Percentiles rank a stretch among this genome's conserved stretches.
phyloP scores from a whole-genome alignment of 2,113 vertebrate species.

The Neodontobutis hainanensis region DNA sequence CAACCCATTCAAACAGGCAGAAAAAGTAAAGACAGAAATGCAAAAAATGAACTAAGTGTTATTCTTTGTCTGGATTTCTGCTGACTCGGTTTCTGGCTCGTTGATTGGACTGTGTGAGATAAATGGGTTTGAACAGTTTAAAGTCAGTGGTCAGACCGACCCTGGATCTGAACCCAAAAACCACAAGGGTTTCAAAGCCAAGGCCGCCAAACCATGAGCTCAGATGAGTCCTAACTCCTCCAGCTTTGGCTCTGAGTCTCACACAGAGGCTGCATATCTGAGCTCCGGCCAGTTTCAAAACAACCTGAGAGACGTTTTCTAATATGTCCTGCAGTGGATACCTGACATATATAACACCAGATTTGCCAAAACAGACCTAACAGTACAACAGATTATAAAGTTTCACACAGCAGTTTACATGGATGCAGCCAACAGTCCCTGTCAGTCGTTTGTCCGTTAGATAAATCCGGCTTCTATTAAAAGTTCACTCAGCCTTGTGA shows the following conservation, averaged over 20 bases:
- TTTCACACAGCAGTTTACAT: background rate
- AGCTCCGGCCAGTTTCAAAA: no score
- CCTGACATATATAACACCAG: no score
- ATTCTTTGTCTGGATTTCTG: constrained; percentile 38
- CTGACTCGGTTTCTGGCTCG: constrained; percentile 59
- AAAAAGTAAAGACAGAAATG: background rate
- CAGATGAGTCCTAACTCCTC: constrained; percentile 63
- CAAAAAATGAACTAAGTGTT: constrained; percentile 26
- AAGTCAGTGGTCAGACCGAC: constrained; percentile 57
- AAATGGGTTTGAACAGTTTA: constrained; percentile 52
- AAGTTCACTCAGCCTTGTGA: constrained; percentile 22
- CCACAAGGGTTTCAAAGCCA: constrained; percentile 64
- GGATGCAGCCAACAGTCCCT: no score
- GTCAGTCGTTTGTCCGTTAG: background rate
- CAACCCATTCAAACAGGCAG: no score
- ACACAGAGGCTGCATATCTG: no score
- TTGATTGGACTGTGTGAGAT: constrained; percentile 52
- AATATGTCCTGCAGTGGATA: no score
- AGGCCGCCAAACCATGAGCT: constrained; percentile 73
- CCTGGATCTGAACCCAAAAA: constrained; percentile 68
- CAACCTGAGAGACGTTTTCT: no score
- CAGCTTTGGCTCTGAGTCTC: constrained; percentile 55
- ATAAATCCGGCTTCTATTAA: constrained; percentile 38
- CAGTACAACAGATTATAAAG: no score
- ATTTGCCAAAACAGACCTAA: no score